Base-by-base conservation (phyloP, 1,140 invertebrate genomes). In the Caenorhabditis latens region DNA sequence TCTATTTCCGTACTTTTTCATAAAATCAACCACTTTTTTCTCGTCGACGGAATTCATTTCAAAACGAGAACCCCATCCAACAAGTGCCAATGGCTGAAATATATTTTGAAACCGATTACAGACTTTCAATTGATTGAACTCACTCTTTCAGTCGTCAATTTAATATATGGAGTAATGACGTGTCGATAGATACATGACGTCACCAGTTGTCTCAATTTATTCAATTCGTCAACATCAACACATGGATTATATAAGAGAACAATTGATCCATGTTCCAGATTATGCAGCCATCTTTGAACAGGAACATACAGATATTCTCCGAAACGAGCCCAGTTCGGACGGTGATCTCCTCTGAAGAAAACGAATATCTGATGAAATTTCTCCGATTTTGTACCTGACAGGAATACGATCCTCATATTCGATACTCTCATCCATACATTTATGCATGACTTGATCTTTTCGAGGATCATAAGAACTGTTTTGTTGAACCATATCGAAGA, bases 211-310 rank as follows among this genome's bases (percentile, higher is more conserved):
- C 94, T 95, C 84, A 97, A 93, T 16, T 71, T 82, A 50, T 67
- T 32, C 13, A 58, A 46, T 13, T 90, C 89, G 16, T 63, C 58
- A 67, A 93, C 89, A 53, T 95, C 91, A 0, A 97, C 94, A 93
- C 96, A 97, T 2, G 96, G 96, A 94, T 97, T 96, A 91, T 96
- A 97, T 11, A 97, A 92, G 94, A 96, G 95, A 0, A 96, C 95
- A 57, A 97, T 94, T 5, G 95, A 95, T 83, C 96, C 96, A 93
- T 97, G 96, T 93, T 88, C 96, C 50, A 97, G 93, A 93, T 94
- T 96, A 90, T 96, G 96, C 9, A 97, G 88, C 95, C 96, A 97
- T 90, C 96, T 93, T 92, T 97, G 96, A 82, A 93, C 94, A 9
- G 96, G 96, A 57, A 97, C 86, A 93, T 95, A 97, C 84, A 93